Conservation (phyloP, 1,140 invertebrate genomes). For the Triops longicaudatus region DNA sequence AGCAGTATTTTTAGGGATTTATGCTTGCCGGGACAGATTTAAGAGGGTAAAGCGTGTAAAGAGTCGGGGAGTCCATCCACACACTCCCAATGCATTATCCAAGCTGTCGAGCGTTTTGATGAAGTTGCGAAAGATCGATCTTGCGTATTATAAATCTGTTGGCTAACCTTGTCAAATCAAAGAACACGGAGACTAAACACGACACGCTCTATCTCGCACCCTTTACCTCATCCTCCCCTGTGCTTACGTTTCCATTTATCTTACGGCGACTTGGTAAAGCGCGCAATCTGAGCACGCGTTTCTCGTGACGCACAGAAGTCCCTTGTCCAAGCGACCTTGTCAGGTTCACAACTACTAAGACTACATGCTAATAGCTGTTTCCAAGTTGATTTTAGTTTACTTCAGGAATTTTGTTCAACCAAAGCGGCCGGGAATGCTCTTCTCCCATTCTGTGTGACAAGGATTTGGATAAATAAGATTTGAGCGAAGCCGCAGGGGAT, state of each 20-base stretch:
- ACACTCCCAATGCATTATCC: neutral
- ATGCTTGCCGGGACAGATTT: neutral
- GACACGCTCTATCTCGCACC: neutral
- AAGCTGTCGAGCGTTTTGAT: neutral
- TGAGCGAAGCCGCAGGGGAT: neutral
- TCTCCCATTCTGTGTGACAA: constrained; percentile 1
- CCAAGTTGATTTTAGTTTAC: neutral
- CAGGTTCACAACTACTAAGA: neutral
- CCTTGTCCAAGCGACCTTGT: no score
- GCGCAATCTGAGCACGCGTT: no score
- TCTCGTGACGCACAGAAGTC: no score
- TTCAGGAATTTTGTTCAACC: neutral
- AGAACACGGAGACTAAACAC: neutral
- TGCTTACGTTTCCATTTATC: no score
- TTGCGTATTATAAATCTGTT: neutral
- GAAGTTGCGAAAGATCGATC: neutral
- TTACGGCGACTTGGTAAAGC: no score
- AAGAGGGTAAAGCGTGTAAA: neutral
- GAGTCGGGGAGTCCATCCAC: neutral
- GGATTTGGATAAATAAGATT: constrained; percentile 8
- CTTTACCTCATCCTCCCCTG: neutral
- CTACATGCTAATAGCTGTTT: neutral
- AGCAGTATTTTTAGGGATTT: neutral
- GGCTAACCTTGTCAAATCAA: neutral
- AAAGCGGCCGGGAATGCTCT: constrained; percentile 1